Evolutionary conservation across 2,797 vertebrate genomes (phyloP), one percentile per base, ranked within the genome.

Genomic region (Tauraco hartlaubi): DNA sequence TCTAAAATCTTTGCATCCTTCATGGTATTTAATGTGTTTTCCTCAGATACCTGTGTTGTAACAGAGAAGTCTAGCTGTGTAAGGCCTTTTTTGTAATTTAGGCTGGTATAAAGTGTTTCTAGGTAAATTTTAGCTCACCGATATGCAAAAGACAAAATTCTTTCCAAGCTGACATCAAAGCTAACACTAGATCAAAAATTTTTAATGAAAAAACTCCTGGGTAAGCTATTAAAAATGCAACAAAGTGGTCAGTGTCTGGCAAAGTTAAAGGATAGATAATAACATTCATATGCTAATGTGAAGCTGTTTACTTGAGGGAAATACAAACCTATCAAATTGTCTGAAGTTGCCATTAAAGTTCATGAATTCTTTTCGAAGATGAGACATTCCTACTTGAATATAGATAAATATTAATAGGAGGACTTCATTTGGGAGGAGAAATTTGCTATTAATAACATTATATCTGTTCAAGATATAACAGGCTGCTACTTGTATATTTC

Each of bases 301-400:
- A 93, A 93, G 52, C 90, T 94, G 83, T 97, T 97, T 95, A 96
- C 90, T 84, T 88, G 85, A 94, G 80, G 59, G 75, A 93, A 91
- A 80, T 79, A 90, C 9, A 96, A 95, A 91, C 73, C 67, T 89
- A 69, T 89, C 58, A 85, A 79, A 81, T 88, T 86, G 52, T 94
- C 78, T 90, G 75, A 90, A 96, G 76, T 75, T 80, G 85, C 76
- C 41, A 87, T 94, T 90, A 88, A 90, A 92, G 85, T 88, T 92
- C 84, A 84, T 77, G 56, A 88, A 76, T 91, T 79, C 78, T 92
- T 91, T 93, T 62, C 51, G 2, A 73, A 94, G 67, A 92, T 84
- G 72, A 91, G 31, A 52, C 33, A 46, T 83, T 94, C 31, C 31
- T 91, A 19, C 79, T 78, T 91, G 62, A 93, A 83, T 82, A n/a